Base-by-base conservation (phyloP, 1,140 invertebrate genomes). In the Plodia interpunctella region DNA sequence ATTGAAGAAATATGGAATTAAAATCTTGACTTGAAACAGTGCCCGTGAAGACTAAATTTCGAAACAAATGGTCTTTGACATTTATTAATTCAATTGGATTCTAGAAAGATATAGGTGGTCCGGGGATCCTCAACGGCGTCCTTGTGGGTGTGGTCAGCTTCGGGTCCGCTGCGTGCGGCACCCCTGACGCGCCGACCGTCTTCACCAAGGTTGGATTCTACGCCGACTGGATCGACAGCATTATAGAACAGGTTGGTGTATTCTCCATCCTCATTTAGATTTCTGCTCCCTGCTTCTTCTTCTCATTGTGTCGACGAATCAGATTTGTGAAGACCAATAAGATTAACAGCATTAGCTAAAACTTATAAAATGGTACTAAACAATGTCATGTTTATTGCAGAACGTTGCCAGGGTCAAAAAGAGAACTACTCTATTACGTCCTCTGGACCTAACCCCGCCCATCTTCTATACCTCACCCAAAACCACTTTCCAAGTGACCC, bases 81-180 rank as follows among this genome's bases (percentile, higher is more conserved):
- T 49, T 49, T 13, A 15, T 28, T n/a, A 15, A 51, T 49, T 21
- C 6, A 49, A 6, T 57, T 25, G 10, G 3, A 21, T 59, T 30
- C 3, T 57, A 87, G 83, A 73, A 70, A n/a, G 84, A 87, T 32
- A 77, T 80, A 0, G 84, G 84, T 20, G 84, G 73, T 5, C 84
- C 84, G 21, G 84, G 79, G 0, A 66, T 87, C 19, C 63, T 73
- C 0, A 61, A 68, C 1, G 75, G 75, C 0, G 66, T 59, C 5
- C 65, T 87, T 5, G 59, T 72, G 15, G 82, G 84, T 0, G 69
- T 87, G 0, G 65, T 84, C 9, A 87, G 82, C 54, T 87, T 87
- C 49, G 84, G 84, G 0, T 74, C 82, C 2, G 77, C 78, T 0
- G 62, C 69, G 0, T 86, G 84, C 49, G 84, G 84, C 0, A 25